These are phyloP conservation scores for Hermetia illucens DNA, from an alignment of 1,140 invertebrate species.

Conservation along the genomic window DNA sequence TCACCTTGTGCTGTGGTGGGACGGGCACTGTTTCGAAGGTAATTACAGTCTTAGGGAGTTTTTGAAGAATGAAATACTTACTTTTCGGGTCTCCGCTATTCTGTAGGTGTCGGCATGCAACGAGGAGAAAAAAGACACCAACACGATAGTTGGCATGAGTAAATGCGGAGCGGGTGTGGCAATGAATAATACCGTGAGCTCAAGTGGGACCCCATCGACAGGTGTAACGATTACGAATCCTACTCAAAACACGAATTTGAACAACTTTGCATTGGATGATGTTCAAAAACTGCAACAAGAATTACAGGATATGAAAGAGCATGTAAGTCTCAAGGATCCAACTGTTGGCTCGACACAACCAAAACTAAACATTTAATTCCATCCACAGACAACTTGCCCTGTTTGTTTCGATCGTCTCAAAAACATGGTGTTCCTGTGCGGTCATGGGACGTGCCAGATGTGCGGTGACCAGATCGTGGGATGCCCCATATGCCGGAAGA, in stretches of 20 bases:
- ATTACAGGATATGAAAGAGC: constrained; percentile 93
- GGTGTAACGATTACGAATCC: constrained; percentile 13
- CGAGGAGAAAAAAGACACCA: no score
- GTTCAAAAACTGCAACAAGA: constrained; percentile 92
- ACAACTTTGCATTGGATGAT: constrained; percentile 43
- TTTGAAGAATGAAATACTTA: no score
- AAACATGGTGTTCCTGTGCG: constrained; percentile 98
- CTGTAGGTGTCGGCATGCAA: no score
- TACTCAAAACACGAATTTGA: constrained; percentile 23
- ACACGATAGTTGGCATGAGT: constrained; percentile 19
- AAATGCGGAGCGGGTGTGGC: constrained; percentile 22
- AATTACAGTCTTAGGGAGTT: constrained; percentile 14
- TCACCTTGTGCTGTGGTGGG: constrained; percentile 53
- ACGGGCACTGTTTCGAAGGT: constrained; percentile 39
- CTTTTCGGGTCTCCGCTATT: no score
- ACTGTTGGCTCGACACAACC: background rate
- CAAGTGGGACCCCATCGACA: no score
- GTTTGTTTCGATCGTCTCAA: constrained; percentile 93
- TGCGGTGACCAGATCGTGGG: constrained; percentile 94
- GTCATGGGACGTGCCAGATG: constrained; percentile 95
- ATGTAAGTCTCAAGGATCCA: constrained; percentile 41
- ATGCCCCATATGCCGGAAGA: constrained; percentile 93
- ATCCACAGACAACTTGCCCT: constrained; percentile 83
- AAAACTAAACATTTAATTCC: no score
- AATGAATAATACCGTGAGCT: constrained; percentile 27